Percentiles rank a stretch among this genome's conserved stretches.
These are phyloP conservation scores for Sicus ferrugineus DNA, from an alignment of 2,888 invertebrate species.

Conservation along the genomic window DNA sequence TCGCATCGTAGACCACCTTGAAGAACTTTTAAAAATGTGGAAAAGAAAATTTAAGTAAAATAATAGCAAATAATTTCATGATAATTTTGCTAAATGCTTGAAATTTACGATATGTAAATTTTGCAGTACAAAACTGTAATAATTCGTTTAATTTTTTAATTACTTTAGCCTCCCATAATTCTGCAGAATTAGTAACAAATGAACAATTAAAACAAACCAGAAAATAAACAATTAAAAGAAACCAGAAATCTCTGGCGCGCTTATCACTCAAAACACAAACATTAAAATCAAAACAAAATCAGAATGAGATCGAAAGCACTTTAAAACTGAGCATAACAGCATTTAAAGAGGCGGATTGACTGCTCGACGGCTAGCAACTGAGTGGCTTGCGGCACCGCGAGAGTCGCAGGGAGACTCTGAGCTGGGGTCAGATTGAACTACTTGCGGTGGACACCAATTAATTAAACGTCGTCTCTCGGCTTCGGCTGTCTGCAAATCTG, in stretches of 20 bases:
- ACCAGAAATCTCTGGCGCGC: not conserved
- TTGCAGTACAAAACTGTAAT: too few relatives aligned
- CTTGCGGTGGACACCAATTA: not conserved
- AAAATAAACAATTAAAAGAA: not conserved
- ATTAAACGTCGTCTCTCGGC: not conserved
- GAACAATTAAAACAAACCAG: not conserved
- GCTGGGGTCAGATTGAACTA: not conserved
- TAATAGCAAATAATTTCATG: too few relatives aligned
- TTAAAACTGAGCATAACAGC: not conserved
- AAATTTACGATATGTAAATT: too few relatives aligned
- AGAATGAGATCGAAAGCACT: conserved; percentile 1
- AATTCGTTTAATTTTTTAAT: too few relatives aligned
- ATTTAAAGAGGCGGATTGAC: not conserved
- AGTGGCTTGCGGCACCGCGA: not conserved
- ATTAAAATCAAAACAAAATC: conserved; percentile 11
- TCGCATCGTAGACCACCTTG: too few relatives aligned
- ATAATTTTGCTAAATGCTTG: too few relatives aligned
- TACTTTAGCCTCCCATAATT: too few relatives aligned
- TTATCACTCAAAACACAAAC: conserved; percentile 7
- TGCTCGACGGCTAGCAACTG: not conserved
- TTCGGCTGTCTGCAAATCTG: not conserved
- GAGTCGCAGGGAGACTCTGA: not conserved
- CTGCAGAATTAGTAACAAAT: too few relatives aligned
- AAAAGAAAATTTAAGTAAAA: too few relatives aligned
- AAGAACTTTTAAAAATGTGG: too few relatives aligned